Evolutionary conservation across 2,888 invertebrate genomes (phyloP).

Genomic region (Crocallis elinguaria): DNA sequence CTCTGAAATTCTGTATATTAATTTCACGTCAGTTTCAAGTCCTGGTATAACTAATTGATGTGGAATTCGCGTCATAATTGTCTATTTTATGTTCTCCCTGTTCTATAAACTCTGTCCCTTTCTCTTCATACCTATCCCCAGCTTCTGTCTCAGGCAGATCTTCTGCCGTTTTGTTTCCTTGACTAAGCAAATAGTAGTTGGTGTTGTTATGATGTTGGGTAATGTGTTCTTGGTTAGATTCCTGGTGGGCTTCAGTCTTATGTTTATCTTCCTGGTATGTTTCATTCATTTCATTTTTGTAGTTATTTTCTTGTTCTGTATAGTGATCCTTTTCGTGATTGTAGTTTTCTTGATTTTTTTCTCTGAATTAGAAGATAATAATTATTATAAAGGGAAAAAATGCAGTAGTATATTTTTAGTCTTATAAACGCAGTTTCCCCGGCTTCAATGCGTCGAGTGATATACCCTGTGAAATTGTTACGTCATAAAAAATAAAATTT

Average conservation of each 20-base stretch:
- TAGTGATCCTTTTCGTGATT: slow-evolving; percentile 49
- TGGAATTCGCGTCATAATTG: slow-evolving; percentile 46
- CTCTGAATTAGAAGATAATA: too few relatives aligned
- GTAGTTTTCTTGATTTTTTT: slow-evolving; percentile 44
- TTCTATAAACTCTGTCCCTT: slow-evolving; percentile 41
- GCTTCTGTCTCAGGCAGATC: slow-evolving; percentile 34
- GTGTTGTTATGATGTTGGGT: slow-evolving; percentile 26
- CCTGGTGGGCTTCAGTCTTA: slow-evolving; percentile 41
- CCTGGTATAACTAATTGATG: slow-evolving; percentile 46
- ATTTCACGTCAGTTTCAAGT: slow-evolving; percentile 5
- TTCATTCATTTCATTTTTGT: slow-evolving; percentile 46
- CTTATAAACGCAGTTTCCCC: too few relatives aligned
- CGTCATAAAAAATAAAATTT: too few relatives aligned
- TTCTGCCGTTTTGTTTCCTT: slow-evolving; percentile 13
- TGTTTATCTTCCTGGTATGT: slow-evolving; percentile 46
- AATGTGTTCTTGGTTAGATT: slow-evolving; percentile 45
- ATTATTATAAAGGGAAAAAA: too few relatives aligned
- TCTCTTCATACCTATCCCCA: slow-evolving; percentile 46
- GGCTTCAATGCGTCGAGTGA: too few relatives aligned
- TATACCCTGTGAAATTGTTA: too few relatives aligned
- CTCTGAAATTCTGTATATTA: too few relatives aligned
- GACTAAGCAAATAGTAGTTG: neutral
- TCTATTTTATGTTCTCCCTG: slow-evolving; percentile 42
- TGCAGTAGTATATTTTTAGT: too few relatives aligned
- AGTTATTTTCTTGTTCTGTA: slow-evolving; percentile 42